Conservation (phyloP, 1,140 invertebrate species). For the Papilio machaon region DNA sequence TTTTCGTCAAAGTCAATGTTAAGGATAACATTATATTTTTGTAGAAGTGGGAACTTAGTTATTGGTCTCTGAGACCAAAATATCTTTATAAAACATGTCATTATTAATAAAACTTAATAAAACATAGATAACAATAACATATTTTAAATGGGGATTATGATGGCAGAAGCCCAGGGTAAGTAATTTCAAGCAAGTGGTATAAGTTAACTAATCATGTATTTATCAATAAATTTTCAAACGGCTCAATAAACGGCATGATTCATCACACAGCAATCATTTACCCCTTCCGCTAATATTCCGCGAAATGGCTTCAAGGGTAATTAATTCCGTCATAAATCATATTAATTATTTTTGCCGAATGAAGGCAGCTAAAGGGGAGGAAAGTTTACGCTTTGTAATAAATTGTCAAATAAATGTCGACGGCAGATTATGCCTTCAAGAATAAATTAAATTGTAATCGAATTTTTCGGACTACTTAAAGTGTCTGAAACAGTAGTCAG, state of each 20-base stretch:
- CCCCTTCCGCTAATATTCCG: constrained; percentile 62
- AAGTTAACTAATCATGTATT: neutral
- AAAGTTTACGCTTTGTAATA: constrained; percentile 22
- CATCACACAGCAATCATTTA: constrained; percentile 26
- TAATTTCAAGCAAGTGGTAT: neutral
- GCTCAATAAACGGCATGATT: constrained; percentile 27
- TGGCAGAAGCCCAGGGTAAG: too few relatives aligned
- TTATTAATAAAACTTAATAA: too few relatives aligned
- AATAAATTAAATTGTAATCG: neutral
- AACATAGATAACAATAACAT: too few relatives aligned
- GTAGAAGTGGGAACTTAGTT: too few relatives aligned
- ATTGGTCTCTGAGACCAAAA: too few relatives aligned
- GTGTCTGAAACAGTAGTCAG: neutral
- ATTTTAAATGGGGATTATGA: too few relatives aligned
- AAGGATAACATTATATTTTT: too few relatives aligned
- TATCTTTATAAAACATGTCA: too few relatives aligned
- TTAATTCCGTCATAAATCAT: constrained; percentile 73
- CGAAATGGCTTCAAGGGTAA: constrained; percentile 68
- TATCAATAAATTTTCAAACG: constrained; percentile 8
- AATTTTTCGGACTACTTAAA: neutral
- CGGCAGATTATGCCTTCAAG: constrained; percentile 6
- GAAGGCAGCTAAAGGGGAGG: constrained; percentile 14
- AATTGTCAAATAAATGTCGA: constrained; percentile 28
- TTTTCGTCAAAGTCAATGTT: too few relatives aligned
- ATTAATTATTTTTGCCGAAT: constrained; percentile 64